Percentiles rank a stretch among this genome's conserved stretches.
phyloP scores from a whole-genome alignment of 2,888 invertebrate species.

The Trissolcus brochymenae region DNA sequence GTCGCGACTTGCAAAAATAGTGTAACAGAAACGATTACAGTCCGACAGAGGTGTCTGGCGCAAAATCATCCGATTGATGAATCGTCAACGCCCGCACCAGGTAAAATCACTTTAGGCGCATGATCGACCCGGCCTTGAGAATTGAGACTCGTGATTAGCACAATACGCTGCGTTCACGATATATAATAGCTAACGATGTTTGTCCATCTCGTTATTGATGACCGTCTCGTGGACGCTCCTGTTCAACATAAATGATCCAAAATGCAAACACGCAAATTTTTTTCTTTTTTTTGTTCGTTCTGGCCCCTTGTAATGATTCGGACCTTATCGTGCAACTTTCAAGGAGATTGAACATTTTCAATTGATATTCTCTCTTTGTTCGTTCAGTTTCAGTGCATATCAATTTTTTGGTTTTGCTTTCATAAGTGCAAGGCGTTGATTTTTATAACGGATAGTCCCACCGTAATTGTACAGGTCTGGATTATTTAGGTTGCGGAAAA shows the following conservation, averaged over 20 bases:
- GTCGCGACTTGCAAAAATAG: neutral
- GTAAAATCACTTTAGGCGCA: constrained; percentile 46
- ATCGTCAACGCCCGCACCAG: constrained; percentile 41
- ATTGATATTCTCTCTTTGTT: too few species aligned
- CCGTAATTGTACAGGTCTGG: too few species aligned
- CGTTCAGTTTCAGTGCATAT: too few species aligned
- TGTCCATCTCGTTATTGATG: constrained; percentile 73
- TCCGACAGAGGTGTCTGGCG: constrained; percentile 14
- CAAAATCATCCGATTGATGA: constrained; percentile 35
- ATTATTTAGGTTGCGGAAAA: neutral
- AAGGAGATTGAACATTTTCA: too few species aligned
- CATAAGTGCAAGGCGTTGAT: too few species aligned
- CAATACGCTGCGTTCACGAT: constrained; percentile 63
- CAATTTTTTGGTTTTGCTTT: too few species aligned
- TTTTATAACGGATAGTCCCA: too few species aligned
- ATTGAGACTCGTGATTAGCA: constrained; percentile 58
- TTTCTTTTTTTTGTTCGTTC: constrained; percentile 1
- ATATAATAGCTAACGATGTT: constrained; percentile 71
- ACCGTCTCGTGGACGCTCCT: constrained; percentile 47
- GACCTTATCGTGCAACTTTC: too few species aligned
- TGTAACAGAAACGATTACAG: neutral
- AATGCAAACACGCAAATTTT: constrained; percentile 40
- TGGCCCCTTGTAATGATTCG: too few species aligned
- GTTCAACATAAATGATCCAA: constrained; percentile 41
- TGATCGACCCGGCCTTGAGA: constrained; percentile 59